Evolutionary conservation across 2,113 vertebrate genomes (phyloP).

Genomic region (Rhodinocichla rosea): DNA sequence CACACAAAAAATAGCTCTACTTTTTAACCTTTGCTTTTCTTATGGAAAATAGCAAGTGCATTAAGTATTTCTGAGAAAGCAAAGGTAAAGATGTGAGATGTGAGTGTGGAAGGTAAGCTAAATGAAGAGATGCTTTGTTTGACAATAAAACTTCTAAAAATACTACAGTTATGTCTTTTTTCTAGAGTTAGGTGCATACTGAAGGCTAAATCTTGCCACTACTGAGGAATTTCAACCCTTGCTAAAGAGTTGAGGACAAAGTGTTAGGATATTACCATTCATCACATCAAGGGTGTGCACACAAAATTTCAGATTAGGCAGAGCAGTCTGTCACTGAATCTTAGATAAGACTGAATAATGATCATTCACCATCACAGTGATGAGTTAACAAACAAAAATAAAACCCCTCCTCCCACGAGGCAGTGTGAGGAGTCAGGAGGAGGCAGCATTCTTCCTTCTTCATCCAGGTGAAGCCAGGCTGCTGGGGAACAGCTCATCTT

Average conservation of each 20-base stretch:
- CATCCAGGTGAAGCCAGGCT: not conserved
- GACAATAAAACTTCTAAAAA: not conserved
- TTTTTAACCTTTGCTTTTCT: not conserved
- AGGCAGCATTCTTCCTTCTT: not conserved
- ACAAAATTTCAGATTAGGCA: not conserved
- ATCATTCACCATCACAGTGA: not conserved
- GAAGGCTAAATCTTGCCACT: not conserved
- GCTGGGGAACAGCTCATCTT: not conserved
- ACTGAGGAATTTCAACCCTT: not conserved
- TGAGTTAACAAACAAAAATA: not conserved
- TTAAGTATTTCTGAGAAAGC: not conserved
- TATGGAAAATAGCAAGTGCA: not conserved
- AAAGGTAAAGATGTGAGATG: accelerated
- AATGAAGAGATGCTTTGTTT: not conserved
- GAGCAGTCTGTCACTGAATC: not conserved
- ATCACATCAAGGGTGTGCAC: not conserved
- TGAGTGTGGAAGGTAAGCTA: not conserved
- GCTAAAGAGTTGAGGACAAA: not conserved
- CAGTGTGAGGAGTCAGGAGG: not conserved
- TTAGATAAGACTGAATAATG: not conserved
- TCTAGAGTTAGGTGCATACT: not conserved
- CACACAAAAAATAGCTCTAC: not conserved
- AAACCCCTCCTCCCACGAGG: not conserved
- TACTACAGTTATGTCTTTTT: not conserved
- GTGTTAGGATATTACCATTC: not conserved